phyloP scores from a whole-genome alignment of 2,113 vertebrate genomes.

The Brachyhypopomus gauderio region DNA sequence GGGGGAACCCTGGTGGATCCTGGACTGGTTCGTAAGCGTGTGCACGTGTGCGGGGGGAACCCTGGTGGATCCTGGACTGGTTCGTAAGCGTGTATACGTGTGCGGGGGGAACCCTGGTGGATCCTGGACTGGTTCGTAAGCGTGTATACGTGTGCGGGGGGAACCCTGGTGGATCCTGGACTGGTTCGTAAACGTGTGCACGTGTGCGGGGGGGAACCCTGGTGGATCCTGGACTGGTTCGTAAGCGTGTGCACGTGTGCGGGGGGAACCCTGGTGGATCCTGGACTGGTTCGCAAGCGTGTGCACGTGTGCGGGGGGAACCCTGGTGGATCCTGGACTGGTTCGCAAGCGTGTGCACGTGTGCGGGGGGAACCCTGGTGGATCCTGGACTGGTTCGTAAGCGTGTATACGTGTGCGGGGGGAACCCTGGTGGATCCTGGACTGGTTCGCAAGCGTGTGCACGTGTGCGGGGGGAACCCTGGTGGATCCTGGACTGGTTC shows the following conservation, averaged over 20 bases:
- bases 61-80: too few relatives aligned
- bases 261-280: not conserved
- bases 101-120: conserved; percentile 77
- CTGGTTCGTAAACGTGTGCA: too few relatives aligned
- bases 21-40: too few relatives aligned
- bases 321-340: not conserved
- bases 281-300: not conserved
- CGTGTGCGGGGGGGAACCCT: conserved; percentile 39
- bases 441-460: not conserved
- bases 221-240: not conserved
- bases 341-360: not conserved
- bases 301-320: too few relatives aligned
- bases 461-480: too few relatives aligned
- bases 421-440: not conserved
- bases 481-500: not conserved
- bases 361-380: not conserved
- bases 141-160: conserved; percentile 40
- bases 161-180: too few relatives aligned
- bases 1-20: too few relatives aligned
- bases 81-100: too few relatives aligned
- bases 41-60: conserved; percentile 66
- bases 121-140: too few relatives aligned
- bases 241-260: not conserved
- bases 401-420: not conserved
- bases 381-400: not conserved